These are phyloP conservation scores for Bubo blakistoni DNA, from an alignment of 2,113 vertebrate genomes.

Conservation along the genomic window DNA sequence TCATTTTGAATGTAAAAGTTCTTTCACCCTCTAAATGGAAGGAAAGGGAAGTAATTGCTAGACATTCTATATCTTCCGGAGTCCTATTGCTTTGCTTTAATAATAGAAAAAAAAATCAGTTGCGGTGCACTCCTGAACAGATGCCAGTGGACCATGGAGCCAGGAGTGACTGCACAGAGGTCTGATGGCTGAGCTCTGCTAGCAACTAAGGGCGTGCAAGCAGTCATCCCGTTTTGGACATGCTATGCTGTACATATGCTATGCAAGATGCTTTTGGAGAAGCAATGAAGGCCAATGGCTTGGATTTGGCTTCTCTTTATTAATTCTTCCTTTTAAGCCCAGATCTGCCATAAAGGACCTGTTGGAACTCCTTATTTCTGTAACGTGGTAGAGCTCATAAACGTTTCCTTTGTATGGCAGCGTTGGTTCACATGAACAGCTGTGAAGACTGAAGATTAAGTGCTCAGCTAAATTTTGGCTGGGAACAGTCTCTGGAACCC, in stretches of 20 bases:
- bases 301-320: neutral
- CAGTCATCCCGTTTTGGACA: neutral
- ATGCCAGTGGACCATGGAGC: neutral
- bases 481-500: neutral
- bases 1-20: neutral
- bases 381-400: neutral
- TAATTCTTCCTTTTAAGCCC: neutral
- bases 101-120: no score
- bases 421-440: neutral
- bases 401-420: neutral
- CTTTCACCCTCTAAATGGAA: neutral
- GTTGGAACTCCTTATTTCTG: neutral
- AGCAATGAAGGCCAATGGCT: neutral
- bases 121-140: neutral
- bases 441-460: neutral
- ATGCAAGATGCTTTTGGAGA: neutral
- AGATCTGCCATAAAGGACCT: neutral
- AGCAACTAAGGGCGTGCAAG: rapidly evolving
- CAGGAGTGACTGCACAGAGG: neutral
- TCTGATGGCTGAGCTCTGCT: neutral
- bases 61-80: neutral
- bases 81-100: neutral
- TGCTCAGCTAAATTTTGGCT: neutral
- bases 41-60: neutral
- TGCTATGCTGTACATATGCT: neutral